Base-by-base conservation (phyloP, 2,888 invertebrate species). In the Ischnura elegans region DNA sequence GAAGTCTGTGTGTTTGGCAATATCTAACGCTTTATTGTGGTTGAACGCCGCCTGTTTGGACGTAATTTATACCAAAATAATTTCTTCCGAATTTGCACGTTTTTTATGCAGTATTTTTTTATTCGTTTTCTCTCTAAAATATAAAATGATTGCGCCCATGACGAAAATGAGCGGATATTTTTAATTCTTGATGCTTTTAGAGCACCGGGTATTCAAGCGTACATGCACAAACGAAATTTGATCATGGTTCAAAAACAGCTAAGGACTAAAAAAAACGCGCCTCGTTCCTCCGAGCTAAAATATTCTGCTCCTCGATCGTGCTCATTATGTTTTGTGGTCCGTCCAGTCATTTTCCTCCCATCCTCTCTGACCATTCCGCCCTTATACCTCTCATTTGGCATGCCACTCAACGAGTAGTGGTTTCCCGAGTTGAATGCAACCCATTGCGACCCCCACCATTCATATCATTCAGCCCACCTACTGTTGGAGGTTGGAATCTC, bases 311-410 rank as follows among this genome's bases (percentile, higher is more conserved):
- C 45, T 45, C 86, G 86, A 86, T 13, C 86, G 16, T 25, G 86
- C 86, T n/a, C 86, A 86, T 86, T 45, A 86, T 86, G 46, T 86
- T 86, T 45, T 45, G 45, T n/a, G 21, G n/a, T 0, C 29, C 86
- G 45, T 45, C 86, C 45, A 8, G n/a, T 86, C 86, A 86, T 86
- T 86, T 45, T 46, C 46, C n/a, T n/a, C n/a, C n/a, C 85, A n/a
- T n/a, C n/a, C 21, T 51, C 51, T 13, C 16, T 19, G 16, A 42
- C 36, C 46, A 21, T 25, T 45, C 66, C 43, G 5, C 46, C 25
- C 86, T n/a, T 10, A 6, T 86, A 2, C 45, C 86, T 45, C 46
- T 86, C 86, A 86, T 86, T 86, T 86, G 86, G 86, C 86, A 45
- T 86, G 86, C 86, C 86, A 86, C 46, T 46, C 86, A 86, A 86